These are phyloP conservation scores for Aphodius granarius DNA, from an alignment of 2,888 invertebrate species.

Conservation along the genomic window DNA sequence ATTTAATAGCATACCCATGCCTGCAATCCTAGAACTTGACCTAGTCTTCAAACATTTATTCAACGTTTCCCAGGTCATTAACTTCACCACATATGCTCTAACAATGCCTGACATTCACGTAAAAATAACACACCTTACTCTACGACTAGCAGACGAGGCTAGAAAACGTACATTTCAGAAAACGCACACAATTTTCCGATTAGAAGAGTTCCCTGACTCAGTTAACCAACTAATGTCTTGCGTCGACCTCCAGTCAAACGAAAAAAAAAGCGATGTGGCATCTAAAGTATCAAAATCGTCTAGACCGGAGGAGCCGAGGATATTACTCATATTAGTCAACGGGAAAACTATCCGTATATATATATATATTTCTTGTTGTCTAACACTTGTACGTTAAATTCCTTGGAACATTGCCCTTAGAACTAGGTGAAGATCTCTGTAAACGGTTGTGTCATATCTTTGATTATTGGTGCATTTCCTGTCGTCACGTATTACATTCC, in stretches of 20 bases:
- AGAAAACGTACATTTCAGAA: neutral
- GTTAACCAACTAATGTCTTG: neutral
- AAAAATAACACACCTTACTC: neutral
- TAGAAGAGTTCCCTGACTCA: neutral
- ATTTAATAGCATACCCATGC: too few relatives aligned
- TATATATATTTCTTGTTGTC: neutral
- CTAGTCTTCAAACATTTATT: neutral
- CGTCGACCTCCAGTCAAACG: neutral
- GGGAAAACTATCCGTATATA: neutral
- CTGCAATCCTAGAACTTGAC: neutral
- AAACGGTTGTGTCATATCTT: neutral
- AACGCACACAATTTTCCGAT: neutral
- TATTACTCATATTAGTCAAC: neutral
- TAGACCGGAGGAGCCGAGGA: neutral
- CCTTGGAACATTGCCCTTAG: neutral
- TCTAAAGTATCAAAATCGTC: neutral
- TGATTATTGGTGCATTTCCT: neutral
- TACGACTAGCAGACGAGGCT: neutral
- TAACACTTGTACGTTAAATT: neutral
- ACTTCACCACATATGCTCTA: neutral
- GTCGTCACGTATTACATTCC: neutral
- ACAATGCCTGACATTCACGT: neutral
- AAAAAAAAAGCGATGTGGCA: neutral
- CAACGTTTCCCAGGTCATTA: neutral
- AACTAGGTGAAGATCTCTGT: neutral